Evolutionary conservation across 2,113 vertebrate species (phyloP).

Genomic region (Zingel zingel): DNA sequence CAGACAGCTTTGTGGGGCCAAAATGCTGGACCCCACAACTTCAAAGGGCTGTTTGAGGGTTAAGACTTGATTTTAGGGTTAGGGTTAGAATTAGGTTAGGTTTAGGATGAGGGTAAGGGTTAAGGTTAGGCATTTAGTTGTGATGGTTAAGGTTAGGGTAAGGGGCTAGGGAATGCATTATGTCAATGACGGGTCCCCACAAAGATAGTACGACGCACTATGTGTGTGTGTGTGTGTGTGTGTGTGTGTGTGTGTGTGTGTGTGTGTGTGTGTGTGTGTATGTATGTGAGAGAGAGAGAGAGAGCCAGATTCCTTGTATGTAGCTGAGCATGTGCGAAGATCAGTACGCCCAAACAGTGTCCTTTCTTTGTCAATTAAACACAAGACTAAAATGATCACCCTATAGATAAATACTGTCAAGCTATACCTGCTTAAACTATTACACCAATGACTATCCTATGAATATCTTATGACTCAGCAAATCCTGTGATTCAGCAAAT

Average conservation of each 20-base stretch:
- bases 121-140: too few relatives aligned
- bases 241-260: neutral
- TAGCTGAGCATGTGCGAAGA: conserved; percentile 6
- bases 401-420: neutral
- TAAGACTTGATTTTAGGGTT: too few relatives aligned
- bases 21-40: too few relatives aligned
- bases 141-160: too few relatives aligned
- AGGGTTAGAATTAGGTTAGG: too few relatives aligned
- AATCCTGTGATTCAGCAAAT: neutral
- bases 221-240: neutral
- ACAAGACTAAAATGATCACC: neutral
- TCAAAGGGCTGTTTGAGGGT: too few relatives aligned
- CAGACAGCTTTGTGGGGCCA: too few relatives aligned
- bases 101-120: too few relatives aligned
- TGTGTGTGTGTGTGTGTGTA: neutral
- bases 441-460: neutral
- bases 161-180: too few relatives aligned
- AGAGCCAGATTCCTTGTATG: neutral
- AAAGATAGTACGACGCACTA: too few relatives aligned
- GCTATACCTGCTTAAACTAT: neutral
- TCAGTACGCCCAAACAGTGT: neutral
- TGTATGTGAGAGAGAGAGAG: neutral
- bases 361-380: conserved; percentile 9
- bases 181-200: too few relatives aligned
- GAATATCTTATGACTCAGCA: neutral